Percentiles rank a stretch among this genome's conserved stretches.
These are phyloP conservation scores for Menidia menidia DNA, from an alignment of 2,797 vertebrate species.

Conservation along the genomic window DNA sequence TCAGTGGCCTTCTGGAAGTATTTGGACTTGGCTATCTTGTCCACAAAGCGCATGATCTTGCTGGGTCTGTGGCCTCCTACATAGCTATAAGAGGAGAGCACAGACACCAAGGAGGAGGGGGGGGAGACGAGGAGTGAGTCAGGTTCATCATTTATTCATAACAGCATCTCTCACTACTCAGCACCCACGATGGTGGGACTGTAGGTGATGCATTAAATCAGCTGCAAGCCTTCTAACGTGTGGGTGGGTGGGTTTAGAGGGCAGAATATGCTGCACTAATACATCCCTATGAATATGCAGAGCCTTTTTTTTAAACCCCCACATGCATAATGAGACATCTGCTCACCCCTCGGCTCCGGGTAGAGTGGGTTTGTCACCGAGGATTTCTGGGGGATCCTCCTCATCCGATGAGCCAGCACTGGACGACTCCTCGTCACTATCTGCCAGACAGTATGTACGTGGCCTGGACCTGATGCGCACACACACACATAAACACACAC, in stretches of 20 bases:
- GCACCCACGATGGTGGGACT: slow-evolving; percentile 55
- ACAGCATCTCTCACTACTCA: slow-evolving; percentile 82
- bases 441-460: slow-evolving; percentile 92
- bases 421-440: slow-evolving; percentile 98
- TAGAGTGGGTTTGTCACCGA: slow-evolving; percentile 86
- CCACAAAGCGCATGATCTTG: slow-evolving; percentile 99
- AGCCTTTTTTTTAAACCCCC: slow-evolving; percentile 20
- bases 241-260: slow-evolving; percentile 40
- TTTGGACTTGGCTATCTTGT: slow-evolving; percentile 99
- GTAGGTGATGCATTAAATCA: slow-evolving; percentile 55
- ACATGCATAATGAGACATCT: slow-evolving; percentile 13
- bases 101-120: slow-evolving; percentile 36
- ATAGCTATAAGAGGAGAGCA: slow-evolving; percentile 79
- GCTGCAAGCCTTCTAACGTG: slow-evolving; percentile 42
- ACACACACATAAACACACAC: slow-evolving; percentile 4
- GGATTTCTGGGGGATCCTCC: slow-evolving; percentile 90
- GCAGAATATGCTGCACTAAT: slow-evolving; percentile 36
- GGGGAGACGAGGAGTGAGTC: slow-evolving; percentile 64
- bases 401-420: slow-evolving; percentile 99
- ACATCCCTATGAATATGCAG: slow-evolving; percentile 29
- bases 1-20: slow-evolving; percentile 99
- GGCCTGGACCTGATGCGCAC: slow-evolving; percentile 87
- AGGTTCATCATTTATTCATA: slow-evolving; percentile 80
- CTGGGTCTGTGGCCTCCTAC: slow-evolving; percentile 93
- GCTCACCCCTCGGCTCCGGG: slow-evolving; percentile 92